A percentile compares a stretch with the other conserved stretches of the same genome.
These are phyloP conservation scores for Polydrusus pterygomalis DNA, from an alignment of 2,888 invertebrate genomes.

Conservation along the genomic window DNA sequence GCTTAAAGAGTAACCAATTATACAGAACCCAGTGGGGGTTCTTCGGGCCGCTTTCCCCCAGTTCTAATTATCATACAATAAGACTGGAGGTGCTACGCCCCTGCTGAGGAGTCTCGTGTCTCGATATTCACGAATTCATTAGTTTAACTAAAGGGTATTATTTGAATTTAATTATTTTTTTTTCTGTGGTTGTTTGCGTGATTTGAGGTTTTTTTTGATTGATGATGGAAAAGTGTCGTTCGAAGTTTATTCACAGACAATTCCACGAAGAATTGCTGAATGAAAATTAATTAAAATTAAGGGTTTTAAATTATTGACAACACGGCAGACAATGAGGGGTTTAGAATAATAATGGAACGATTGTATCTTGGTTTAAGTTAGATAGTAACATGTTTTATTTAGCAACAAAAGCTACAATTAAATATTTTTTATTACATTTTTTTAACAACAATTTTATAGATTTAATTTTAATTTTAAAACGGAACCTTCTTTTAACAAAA, in stretches of 20 bases:
- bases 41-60: conserved; percentile 63
- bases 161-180: conserved; percentile 53
- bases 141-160: conserved; percentile 52
- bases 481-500: too few species aligned
- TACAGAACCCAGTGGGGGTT: conserved; percentile 60
- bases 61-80: conserved; percentile 70
- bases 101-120: conserved; percentile 65
- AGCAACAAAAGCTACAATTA: too few species aligned
- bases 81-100: conserved; percentile 67
- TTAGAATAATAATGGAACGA: too few species aligned
- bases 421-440: too few species aligned
- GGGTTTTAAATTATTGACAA: too few species aligned
- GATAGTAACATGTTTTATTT: too few species aligned
- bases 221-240: conserved; percentile 32
- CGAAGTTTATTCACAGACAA: neutral
- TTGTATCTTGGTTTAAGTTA: too few species aligned
- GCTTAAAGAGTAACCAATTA: conserved; percentile 49
- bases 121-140: conserved; percentile 57
- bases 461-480: too few species aligned
- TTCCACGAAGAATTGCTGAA: too few species aligned
- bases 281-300: too few species aligned
- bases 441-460: too few species aligned
- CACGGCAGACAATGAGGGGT: too few species aligned
- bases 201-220: conserved; percentile 50
- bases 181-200: conserved; percentile 49